Percentiles rank a stretch among this genome's conserved stretches.
phyloP scores from a whole-genome alignment of 2,797 vertebrate species.

The Hydrocynus forskahlii region DNA sequence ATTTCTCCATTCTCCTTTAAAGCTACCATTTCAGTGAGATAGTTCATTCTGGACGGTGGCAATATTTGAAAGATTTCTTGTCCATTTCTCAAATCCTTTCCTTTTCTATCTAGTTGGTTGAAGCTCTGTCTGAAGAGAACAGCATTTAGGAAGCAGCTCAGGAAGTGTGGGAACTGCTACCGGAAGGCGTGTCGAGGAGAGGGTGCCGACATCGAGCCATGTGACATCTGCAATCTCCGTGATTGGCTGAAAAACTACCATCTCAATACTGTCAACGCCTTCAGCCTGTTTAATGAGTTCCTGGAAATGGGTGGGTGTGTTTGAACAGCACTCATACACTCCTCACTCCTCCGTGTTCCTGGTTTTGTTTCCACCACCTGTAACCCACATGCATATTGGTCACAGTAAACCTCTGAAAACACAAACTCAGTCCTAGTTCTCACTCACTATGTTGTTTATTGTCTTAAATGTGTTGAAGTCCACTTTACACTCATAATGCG shows the following conservation, averaged over 20 bases:
- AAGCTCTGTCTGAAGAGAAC: conserved; percentile 48
- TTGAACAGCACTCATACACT: not conserved
- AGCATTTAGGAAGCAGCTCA: conserved; percentile 51
- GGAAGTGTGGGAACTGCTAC: conserved; percentile 71
- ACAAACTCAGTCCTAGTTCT: not conserved
- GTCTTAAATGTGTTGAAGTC: not conserved
- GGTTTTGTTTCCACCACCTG: not conserved
- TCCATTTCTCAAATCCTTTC: not conserved
- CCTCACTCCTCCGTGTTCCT: not conserved
- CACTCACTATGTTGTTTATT: not conserved
- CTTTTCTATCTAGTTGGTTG: conserved; percentile 72
- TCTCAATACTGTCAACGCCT: conserved; percentile 76
- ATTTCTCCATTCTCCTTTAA: too few species aligned
- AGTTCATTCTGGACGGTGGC: too few species aligned
- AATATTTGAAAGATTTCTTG: too few species aligned
- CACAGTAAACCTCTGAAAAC: not conserved
- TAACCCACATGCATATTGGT: not conserved
- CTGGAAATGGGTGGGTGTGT: conserved; percentile 87
- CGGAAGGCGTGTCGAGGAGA: conserved; percentile 63
- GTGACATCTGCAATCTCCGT: conserved; percentile 71
- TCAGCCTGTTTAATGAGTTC: conserved; percentile 91
- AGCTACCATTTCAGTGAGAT: too few species aligned
- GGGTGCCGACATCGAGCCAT: conserved; percentile 53
- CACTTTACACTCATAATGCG: not conserved
- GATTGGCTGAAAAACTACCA: conserved; percentile 84